A percentile compares a stretch with the other conserved stretches of the same genome.
These are phyloP conservation scores for Bubo bubo DNA, from an alignment of 2,113 vertebrate species.

Conservation along the genomic window DNA sequence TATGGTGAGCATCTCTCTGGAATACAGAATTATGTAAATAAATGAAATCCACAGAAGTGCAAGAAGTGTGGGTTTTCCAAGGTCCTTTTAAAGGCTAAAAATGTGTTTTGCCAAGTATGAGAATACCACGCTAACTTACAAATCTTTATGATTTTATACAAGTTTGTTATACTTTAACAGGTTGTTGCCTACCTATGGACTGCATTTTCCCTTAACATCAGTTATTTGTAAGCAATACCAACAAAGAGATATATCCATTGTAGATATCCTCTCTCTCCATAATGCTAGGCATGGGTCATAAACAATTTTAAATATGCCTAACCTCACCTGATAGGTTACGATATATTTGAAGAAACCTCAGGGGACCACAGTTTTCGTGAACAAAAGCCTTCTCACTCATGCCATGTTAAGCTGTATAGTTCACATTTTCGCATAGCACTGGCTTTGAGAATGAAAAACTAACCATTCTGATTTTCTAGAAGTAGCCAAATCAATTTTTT, in stretches of 20 bases:
- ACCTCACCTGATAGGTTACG: not conserved
- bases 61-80: not conserved
- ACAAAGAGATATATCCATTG: not conserved
- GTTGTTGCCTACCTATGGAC: not conserved
- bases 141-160: not conserved
- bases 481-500: not conserved
- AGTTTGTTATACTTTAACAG: not conserved
- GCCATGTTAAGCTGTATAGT: not conserved
- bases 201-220: not conserved
- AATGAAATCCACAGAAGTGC: not conserved
- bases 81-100: not conserved
- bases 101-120: not conserved
- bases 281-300: not conserved
- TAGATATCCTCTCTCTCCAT: not conserved
- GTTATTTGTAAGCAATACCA: not conserved
- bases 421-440: not conserved
- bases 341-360: not conserved
- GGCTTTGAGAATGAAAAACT: not conserved
- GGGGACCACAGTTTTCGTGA: not conserved
- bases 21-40: not conserved
- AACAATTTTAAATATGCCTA: constrained; percentile 16
- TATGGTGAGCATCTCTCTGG: not conserved
- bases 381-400: not conserved
- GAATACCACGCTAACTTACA: not conserved
- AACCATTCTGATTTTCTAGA: not conserved